Evolutionary conservation across 2,113 vertebrate species (phyloP).

Genomic region (Alligator mississippiensis): DNA sequence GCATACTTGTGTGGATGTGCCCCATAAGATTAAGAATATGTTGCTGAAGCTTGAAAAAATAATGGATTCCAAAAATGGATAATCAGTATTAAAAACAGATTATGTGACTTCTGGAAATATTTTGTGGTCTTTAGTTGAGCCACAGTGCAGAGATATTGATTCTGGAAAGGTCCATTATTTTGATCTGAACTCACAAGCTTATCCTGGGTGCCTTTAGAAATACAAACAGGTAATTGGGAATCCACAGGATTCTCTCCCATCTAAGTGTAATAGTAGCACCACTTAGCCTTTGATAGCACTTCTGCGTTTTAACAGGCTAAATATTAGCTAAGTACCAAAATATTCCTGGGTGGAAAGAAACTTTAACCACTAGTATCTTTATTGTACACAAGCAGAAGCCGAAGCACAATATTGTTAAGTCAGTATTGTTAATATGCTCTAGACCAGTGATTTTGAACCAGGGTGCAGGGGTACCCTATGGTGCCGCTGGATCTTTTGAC

Average conservation of each 20-base stretch:
- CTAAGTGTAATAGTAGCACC: not conserved
- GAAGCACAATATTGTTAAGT: no score
- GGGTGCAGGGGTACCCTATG: no score
- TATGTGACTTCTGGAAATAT: not conserved
- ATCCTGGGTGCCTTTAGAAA: not conserved
- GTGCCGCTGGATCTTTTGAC: no score
- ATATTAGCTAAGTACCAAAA: not conserved
- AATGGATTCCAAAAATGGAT: no score
- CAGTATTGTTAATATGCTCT: no score
- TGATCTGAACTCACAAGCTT: not conserved
- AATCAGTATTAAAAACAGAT: not conserved
- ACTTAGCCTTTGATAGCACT: not conserved
- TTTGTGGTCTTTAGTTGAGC: not conserved
- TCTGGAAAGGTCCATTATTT: not conserved
- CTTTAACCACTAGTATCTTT: not conserved
- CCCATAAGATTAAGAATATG: no score
- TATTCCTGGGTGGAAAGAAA: not conserved
- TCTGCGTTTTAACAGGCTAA: not conserved
- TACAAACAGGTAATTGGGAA: not conserved
- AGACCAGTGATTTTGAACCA: no score
- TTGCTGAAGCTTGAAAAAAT: no score
- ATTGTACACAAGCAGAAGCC: not conserved
- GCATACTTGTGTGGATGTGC: no score
- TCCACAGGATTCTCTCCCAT: not conserved
- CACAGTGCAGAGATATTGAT: rapidly evolving